Evolutionary conservation across 2,113 vertebrate genomes (phyloP), one percentile per base, ranked within the genome.

Genomic region (Dipodomys stephensi): DNA sequence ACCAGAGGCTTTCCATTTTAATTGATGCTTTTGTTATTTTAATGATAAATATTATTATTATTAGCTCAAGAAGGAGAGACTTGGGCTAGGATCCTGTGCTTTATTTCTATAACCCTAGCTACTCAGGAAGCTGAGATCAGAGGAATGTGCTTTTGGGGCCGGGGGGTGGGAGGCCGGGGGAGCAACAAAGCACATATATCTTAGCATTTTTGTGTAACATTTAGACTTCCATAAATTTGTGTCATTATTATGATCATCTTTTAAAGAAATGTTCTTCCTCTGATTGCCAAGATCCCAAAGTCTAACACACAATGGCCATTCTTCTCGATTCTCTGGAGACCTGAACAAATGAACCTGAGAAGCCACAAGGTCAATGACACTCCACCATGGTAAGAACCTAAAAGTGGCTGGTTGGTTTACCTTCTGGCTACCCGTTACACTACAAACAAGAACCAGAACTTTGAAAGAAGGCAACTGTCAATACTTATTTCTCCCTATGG

Each of bases 271-370:
- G n/a, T 20, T 4, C 1, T 83, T 3, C 81, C 23, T 57, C 19
- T 46, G 20, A 18, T 79, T 89, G 91, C 22, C 25, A 92, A 69
- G 73, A 82, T 71, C 79, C 15, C 22, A 57, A 88, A 94, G 87
- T 60, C 7, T 87, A 87, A 92, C 67, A 62, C 57, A 46, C 57
- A 91, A 77, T 19, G 11, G 13, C 25, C 1, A 1, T 57, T 57
- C 25, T 76, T 11, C 6, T 28, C 73, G 60, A 65, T 68, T 94
- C 9, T 20, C 44, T 57, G 19, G n/a, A 65, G 64, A 82, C 2
- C 1, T 22, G 4, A 91, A 65, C 27, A 83, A 82, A 62, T 22
- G 4, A 16, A 74, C 83, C 9, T 30, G 46, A n/a, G 18, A 88
- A 64, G 28, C 49, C 28, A 89, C 35, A 83, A 74, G 13, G 18